phyloP scores from a whole-genome alignment of 2,797 vertebrate genomes.

The Euthynnus affinis region DNA sequence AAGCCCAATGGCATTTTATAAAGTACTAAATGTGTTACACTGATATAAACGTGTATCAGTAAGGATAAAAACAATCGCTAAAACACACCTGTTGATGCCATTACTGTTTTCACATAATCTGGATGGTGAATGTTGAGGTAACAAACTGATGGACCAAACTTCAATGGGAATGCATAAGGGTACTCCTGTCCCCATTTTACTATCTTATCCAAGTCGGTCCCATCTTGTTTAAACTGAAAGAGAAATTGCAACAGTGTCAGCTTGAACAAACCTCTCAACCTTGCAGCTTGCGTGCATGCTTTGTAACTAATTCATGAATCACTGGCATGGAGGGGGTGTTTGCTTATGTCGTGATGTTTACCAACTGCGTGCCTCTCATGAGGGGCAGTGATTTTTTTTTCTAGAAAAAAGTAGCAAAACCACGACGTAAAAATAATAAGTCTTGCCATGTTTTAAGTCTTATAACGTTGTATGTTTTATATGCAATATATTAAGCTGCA shows the following conservation, averaged over 20 bases:
- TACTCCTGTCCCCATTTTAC: conserved; percentile 81
- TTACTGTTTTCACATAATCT: conserved; percentile 89
- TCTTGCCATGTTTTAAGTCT: no score
- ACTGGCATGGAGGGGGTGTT: not conserved
- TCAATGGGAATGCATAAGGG: conserved; percentile 86
- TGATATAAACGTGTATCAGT: not conserved
- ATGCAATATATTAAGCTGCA: no score
- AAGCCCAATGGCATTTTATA: not conserved
- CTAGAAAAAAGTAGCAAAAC: not conserved
- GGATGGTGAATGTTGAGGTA: conserved; percentile 88
- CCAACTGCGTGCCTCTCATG: not conserved
- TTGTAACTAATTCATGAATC: not conserved
- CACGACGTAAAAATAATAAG: not conserved
- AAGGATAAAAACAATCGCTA: not conserved
- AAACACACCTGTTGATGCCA: conserved; percentile 86
- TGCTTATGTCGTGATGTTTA: not conserved
- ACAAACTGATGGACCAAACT: conserved; percentile 86
- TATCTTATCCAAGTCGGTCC: conserved; percentile 63
- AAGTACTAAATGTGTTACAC: not conserved
- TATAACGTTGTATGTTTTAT: no score
- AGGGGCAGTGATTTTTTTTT: no score
- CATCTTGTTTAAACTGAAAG: conserved; percentile 82
- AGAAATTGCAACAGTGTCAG: not conserved
- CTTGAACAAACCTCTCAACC: not conserved
- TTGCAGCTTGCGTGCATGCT: not conserved